Conservation (phyloP, 2,113 vertebrate genomes). For the Psilopogon haemacephalus region DNA sequence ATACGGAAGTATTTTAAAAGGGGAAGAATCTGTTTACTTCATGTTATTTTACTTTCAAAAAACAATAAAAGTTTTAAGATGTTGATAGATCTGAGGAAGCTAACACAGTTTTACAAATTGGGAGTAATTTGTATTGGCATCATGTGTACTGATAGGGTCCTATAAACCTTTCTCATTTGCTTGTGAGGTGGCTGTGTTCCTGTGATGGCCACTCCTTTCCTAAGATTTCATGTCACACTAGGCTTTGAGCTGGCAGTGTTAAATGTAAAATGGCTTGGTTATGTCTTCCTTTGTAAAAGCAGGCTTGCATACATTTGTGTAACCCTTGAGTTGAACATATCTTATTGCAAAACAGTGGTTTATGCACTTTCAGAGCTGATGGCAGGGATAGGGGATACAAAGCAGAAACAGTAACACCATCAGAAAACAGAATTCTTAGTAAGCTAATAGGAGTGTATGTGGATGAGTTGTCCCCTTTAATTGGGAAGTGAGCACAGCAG, state of each 20-base stretch:
- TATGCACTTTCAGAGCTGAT: neutral
- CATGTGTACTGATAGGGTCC: neutral
- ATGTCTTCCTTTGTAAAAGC: neutral
- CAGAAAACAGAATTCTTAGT: neutral
- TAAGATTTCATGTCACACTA: neutral
- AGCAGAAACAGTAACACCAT: neutral
- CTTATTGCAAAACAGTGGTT: neutral
- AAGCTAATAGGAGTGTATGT: neutral
- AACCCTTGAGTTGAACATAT: neutral
- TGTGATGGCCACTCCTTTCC: neutral
- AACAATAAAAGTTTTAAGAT: neutral
- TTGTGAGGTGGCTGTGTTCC: neutral
- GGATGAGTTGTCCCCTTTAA: neutral
- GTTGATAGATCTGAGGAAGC: neutral
- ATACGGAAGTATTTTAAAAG: neutral
- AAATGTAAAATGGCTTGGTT: neutral
- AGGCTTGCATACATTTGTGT: neutral
- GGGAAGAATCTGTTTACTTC: neutral
- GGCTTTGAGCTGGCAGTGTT: neutral
- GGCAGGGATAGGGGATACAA: fast-evolving
- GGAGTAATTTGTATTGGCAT: neutral
- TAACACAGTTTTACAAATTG: neutral
- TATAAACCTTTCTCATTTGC: neutral
- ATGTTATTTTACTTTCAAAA: neutral
- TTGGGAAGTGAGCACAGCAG: neutral